Base-by-base conservation (phyloP, 2,113 vertebrate species). In the Beaufortia kweichowensis region DNA sequence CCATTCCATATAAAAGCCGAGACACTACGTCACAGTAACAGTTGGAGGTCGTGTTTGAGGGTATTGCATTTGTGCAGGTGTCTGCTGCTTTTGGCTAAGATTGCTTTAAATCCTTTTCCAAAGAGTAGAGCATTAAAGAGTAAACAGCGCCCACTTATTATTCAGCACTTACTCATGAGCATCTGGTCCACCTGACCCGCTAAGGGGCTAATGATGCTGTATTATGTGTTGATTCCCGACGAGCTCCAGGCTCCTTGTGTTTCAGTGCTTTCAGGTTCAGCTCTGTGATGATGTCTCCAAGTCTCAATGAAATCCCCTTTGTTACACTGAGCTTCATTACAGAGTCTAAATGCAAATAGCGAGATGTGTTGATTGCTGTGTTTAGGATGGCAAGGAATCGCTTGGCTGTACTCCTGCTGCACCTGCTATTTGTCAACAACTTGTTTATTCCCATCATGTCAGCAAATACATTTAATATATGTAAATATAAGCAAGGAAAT, bases 141-240 rank as follows among this genome's bases (percentile, higher is more conserved):
- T 56, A 14, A 68, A 26, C 56, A 57, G 35, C 31, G 12, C 11
- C 62, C 29, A 63, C 66, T 80, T 72, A 64, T 65, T 77, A 80
- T 72, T 26, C 75, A 57, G 15, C 46, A 31, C 41, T 70, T 59
- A 59, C n/a, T 39, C 50, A 60, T 61, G 55, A 59, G 71, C 21
- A 70, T 72, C 71, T 70, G 64, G 65, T 61, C 66, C 59, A 53
- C 59, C 75, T 62, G 64, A 71, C 75, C 57, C 28, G 77, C 62
- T 59, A 56, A 50, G 26, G 48, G 76, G 67, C 75, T 80, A 80
- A 74, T 73, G 69, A 75, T 69, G 75, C 68, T 55, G 24, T 74
- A 70, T 77, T 77, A 66, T 66, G 57, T 62, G 72, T 46, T 68
- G 67, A 62, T 59, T 35, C 43, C 31, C 68, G 39, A 31, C 41